phyloP scores from a whole-genome alignment of 2,113 vertebrate species.

The Mobula birostris region DNA sequence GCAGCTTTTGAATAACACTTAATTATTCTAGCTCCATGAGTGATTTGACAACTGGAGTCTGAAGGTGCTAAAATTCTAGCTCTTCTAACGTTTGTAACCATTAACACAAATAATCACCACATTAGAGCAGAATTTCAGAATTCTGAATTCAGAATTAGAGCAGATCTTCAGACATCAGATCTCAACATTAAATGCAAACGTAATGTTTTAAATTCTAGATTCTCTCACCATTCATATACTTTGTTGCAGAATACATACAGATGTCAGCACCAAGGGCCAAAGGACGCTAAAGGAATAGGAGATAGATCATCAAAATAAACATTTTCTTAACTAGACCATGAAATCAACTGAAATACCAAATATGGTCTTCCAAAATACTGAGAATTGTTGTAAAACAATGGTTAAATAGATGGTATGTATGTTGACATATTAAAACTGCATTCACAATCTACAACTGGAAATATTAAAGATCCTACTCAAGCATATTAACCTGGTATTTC shows the following conservation, averaged over 20 bases:
- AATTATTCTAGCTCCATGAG: not conserved
- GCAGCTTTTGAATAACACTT: not conserved
- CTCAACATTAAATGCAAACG: not conserved
- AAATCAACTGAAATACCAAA: not conserved
- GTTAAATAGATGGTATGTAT: not conserved
- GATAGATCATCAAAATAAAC: not conserved
- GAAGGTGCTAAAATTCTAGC: not conserved
- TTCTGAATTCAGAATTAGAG: too few species aligned
- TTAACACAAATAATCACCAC: not conserved
- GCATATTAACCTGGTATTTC: too few species aligned
- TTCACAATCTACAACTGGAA: too few species aligned
- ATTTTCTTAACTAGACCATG: not conserved
- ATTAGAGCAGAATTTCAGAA: not conserved
- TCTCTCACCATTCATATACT: slow-evolving; percentile 89
- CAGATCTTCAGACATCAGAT: not conserved
- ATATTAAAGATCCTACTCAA: too few species aligned
- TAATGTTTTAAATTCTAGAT: not conserved
- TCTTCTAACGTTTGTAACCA: not conserved
- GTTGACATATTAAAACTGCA: too few species aligned
- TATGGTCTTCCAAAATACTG: not conserved
- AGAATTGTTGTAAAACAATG: not conserved
- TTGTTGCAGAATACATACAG: slow-evolving; percentile 89
- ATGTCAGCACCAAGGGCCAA: slow-evolving; percentile 86
- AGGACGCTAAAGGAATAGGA: slow-evolving; percentile 67
- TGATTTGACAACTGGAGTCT: not conserved